Evolutionary conservation across 2,113 vertebrate genomes (phyloP).

Genomic region (Himantopus leucocephalus): DNA sequence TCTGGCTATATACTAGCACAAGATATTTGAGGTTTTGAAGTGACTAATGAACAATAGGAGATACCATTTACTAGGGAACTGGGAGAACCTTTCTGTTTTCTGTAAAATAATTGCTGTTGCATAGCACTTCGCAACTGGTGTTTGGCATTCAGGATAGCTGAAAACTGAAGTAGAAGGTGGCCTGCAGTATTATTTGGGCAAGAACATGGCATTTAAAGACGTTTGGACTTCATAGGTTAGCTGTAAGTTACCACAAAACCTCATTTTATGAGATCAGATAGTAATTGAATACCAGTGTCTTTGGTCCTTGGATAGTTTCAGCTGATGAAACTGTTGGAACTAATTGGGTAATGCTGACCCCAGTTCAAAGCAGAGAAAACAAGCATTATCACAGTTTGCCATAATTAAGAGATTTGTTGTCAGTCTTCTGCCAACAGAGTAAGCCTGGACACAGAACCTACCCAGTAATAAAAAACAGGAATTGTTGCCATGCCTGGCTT

Average conservation of each 20-base stretch:
- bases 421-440: not conserved
- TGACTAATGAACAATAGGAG: constrained; percentile 12
- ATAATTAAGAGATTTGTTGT: not conserved
- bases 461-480: not conserved
- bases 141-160: not conserved
- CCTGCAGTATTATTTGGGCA: not conserved
- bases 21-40: constrained; percentile 5
- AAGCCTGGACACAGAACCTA: not conserved
- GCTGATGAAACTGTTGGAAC: not conserved
- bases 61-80: not conserved
- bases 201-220: not conserved
- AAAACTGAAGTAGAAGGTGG: constrained; percentile 7
- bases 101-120: constrained; percentile 15
- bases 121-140: not conserved
- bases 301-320: not conserved
- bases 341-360: not conserved
- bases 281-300: not conserved
- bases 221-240: not conserved
- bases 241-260: not conserved
- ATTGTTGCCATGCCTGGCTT: not conserved
- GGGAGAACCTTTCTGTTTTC: not conserved
- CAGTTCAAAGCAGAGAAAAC: not conserved
- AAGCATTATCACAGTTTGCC: not conserved
- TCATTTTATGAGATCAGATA: not conserved
- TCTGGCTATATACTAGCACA: not conserved